Conservation (phyloP, 2,888 invertebrate genomes). For the Chaetoderma sp. region DNA sequence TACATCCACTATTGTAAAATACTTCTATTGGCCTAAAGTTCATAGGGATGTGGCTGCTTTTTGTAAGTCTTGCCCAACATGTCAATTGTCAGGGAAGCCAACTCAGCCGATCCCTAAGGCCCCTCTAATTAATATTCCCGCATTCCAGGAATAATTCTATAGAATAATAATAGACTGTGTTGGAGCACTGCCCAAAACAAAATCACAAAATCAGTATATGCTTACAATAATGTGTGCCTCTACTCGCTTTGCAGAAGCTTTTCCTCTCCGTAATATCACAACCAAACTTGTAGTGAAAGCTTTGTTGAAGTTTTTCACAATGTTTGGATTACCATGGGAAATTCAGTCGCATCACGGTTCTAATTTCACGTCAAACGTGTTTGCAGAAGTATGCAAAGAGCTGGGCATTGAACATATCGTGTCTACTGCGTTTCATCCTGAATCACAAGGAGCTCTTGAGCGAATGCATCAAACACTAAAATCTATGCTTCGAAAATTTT, state of each 20-base stretch:
- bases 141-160: constrained; percentile 12
- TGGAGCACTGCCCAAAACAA: constrained; percentile 17
- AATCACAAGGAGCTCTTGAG: neutral
- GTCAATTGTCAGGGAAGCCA: constrained; percentile 13
- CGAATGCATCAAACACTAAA: neutral
- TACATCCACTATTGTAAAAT: neutral
- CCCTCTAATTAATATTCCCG: constrained; percentile 13
- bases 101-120: neutral
- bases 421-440: constrained; percentile 18
- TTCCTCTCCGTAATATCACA: constrained; percentile 14
- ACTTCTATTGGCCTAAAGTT: constrained; percentile 15
- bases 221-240: constrained; percentile 20
- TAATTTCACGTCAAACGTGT: constrained; percentile 15
- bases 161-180: constrained; percentile 9
- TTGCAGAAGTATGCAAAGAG: constrained; percentile 7
- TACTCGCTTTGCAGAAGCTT: constrained; percentile 19
- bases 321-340: constrained; percentile 13
- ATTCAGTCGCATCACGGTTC: constrained; percentile 19
- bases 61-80: constrained; percentile 16
- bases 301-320: constrained; percentile 6
- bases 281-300: neutral
- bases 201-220: constrained; percentile 5
- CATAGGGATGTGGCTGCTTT: constrained; percentile 10
- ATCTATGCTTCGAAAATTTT: neutral
- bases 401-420: constrained; percentile 13